Base-by-base conservation (phyloP, 2,888 invertebrate species). In the Capitulum mitella region DNA sequence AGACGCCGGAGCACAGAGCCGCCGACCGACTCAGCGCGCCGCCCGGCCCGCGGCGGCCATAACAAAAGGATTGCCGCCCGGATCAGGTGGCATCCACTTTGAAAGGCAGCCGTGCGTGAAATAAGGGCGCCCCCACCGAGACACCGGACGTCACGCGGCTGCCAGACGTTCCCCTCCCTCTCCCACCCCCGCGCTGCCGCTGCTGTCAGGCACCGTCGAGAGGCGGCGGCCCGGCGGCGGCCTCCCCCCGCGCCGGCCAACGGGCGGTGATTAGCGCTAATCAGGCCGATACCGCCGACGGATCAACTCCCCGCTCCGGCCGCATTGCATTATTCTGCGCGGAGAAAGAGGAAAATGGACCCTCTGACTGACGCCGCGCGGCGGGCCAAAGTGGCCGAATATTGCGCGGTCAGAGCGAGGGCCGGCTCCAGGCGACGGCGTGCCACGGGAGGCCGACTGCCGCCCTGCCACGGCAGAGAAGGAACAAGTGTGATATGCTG, bases 21-120 rank as follows among this genome's bases (percentile, higher is more conserved):
- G 10, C 58, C n/a, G 8, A n/a, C 10, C 29, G 58, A n/a, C 2
- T 2, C 29, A n/a, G 10, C 29, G 5, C 22, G 8, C 58, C 22
- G 19, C 54, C 58, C n/a, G 5, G 32, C n/a, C 61, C 29, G 61
- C 32, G 5, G 16, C 61, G 16, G 1, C 61, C 3, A n/a, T 61
- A 61, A 61, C 61, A 61, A 61, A 61, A 61, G 61, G 61, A 61
- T 61, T 61, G 61, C 14, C 32, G n/a, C 61, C 12, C 14, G 32
- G 61, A 32, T 32, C 61, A 61, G 61, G 61, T 61, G 61, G 51
- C 22, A 51, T 51, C 22, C 61, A 61, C 29, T 61, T 5, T 16
- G 32, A 61, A n/a, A 10, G 32, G 61, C 61, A 16, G 2, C 32
- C 14, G n/a, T 3, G 32, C 61, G 61, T 61, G 61, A 61, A 61